These are phyloP conservation scores for Thunnus thynnus DNA, from an alignment of 2,113 vertebrate species.

Conservation along the genomic window DNA sequence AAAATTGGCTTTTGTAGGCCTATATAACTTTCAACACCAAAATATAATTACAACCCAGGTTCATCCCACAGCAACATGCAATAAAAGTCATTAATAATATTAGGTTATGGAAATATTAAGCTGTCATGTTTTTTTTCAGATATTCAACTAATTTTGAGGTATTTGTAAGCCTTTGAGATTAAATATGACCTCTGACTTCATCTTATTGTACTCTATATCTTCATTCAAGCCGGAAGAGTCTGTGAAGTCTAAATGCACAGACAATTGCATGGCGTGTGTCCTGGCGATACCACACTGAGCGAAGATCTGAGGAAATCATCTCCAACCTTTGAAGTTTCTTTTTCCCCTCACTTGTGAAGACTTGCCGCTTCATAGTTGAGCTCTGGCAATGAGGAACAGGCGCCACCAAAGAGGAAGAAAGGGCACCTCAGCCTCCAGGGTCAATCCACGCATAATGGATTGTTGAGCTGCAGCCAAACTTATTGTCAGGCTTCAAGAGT, in stretches of 20 bases:
- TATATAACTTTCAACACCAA: too few species aligned
- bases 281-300: constrained; percentile 33
- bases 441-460: constrained; percentile 56
- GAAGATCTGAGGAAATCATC: constrained; percentile 69
- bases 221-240: constrained; percentile 15
- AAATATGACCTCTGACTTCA: not conserved
- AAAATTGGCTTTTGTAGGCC: too few species aligned
- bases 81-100: too few species aligned
- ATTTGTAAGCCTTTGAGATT: not conserved
- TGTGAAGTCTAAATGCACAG: constrained; percentile 47
- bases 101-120: too few species aligned
- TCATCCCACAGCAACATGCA: too few species aligned
- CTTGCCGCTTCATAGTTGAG: constrained; percentile 35
- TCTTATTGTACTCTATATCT: constrained; percentile 16
- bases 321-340: constrained; percentile 73
- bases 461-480: constrained; percentile 59
- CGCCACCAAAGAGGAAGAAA: constrained; percentile 57
- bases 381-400: not conserved
- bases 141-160: not conserved
- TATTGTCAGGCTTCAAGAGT: constrained; percentile 39
- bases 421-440: constrained; percentile 46
- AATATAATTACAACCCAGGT: too few species aligned
- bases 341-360: constrained; percentile 48
- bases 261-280: constrained; percentile 40
- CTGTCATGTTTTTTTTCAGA: too few species aligned